Percentiles rank a stretch among this genome's conserved stretches.
These are phyloP conservation scores for Takifugu flavidus DNA, from an alignment of 2,113 vertebrate genomes.

Conservation along the genomic window DNA sequence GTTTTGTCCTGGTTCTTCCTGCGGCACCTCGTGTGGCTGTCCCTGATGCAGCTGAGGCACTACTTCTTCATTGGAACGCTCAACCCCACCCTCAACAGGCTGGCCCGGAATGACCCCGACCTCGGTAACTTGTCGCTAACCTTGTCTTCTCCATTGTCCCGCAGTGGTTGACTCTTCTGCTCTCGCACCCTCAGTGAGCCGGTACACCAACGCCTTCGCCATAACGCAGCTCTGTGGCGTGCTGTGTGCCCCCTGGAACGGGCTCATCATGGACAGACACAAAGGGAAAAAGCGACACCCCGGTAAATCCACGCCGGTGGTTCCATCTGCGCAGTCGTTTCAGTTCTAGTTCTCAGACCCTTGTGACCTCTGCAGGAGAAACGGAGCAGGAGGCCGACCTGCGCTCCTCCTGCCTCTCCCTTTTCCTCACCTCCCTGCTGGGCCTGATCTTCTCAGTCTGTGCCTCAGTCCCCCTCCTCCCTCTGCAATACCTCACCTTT, in stretches of 20 bases:
- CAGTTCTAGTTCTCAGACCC: background rate
- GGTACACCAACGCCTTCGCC: conserved; percentile 83
- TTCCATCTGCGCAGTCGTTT: background rate
- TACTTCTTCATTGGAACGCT: conserved; percentile 82
- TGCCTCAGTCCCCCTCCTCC: conserved; percentile 69
- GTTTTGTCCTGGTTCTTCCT: conserved; percentile 70
- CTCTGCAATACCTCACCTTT: conserved; percentile 78
- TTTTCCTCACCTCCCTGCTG: conserved; percentile 17
- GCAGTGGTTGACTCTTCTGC: background rate
- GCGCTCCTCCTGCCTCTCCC: conserved; percentile 14
- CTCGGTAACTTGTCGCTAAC: conserved; percentile 50
- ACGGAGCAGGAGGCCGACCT: conserved; percentile 62
- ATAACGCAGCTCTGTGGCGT: conserved; percentile 81
- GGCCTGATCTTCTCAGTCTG: conserved; percentile 75
- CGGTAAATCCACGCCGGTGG: conserved; percentile 22
- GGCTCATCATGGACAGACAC: conserved; percentile 80
- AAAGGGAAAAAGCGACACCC: conserved; percentile 49
- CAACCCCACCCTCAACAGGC: conserved; percentile 73
- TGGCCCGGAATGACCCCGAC: conserved; percentile 27
- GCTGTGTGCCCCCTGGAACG: conserved; percentile 83
- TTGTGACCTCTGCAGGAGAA: conserved; percentile 8
- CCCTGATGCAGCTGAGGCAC: conserved; percentile 78
- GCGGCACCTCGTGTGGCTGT: conserved; percentile 81
- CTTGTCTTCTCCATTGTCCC: background rate
- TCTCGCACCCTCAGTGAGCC: conserved; percentile 70